Base-by-base conservation (phyloP, 2,797 vertebrate species). In the Urophycis tenuis region DNA sequence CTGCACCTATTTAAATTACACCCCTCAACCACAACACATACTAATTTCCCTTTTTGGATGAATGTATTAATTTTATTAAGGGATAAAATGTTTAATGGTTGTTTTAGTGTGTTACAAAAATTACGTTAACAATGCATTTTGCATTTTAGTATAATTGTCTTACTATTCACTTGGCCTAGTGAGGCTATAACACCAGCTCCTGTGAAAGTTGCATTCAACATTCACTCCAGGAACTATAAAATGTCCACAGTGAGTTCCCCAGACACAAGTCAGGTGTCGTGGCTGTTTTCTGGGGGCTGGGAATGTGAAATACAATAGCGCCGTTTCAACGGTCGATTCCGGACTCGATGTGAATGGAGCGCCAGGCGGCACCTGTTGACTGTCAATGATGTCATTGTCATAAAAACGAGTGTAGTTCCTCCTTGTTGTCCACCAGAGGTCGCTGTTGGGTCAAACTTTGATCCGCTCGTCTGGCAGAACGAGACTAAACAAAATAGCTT, bases 371-470 rank as follows among this genome's bases (percentile, higher is more conserved):
- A 86, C 84, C 80, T 83, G 79, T 79, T 84, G 74, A 74, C 49
- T 75, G 67, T 85, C 81, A 82, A 74, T 87, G 78, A 85, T 79
- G 78, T 72, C 73, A 75, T 82, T 81, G 77, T 85, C 71, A 75
- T 53, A n/a, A 67, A 79, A 74, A 1, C 72, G 17, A 19, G 22
- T 79, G 80, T 78, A 80, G 74, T 36, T 86, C 71, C 71, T 85
- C 69, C 25, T 74, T 8, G 35, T 76, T 84, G 85, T 22, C 89
- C 92, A 91, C 92, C 89, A 91, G 91, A 89, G 89, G 92, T 89
- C 90, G 74, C 89, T 86, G 78, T 90, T 70, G 78, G 29, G 80
- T 85, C 83, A 83, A 22, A 17, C 14, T 29, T n/a, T 15, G 72
- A 9, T 39, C n/a, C 34, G n/a, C n/a, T n/a, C n/a, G n/a, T 36